phyloP scores from a whole-genome alignment of 2,888 invertebrate species.

The Lasioglossum figueresi region DNA sequence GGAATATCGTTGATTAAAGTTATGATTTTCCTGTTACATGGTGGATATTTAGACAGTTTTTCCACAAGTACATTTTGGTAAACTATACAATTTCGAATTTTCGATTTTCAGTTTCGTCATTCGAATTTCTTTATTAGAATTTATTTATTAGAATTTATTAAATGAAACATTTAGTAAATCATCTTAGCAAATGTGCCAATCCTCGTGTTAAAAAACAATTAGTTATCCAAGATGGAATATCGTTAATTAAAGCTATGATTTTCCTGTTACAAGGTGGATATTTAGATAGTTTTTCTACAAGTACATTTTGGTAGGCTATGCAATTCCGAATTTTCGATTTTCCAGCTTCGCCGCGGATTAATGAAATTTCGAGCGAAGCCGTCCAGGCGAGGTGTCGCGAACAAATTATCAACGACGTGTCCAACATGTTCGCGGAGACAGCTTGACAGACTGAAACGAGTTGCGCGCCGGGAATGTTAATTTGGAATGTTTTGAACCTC shows the following conservation, averaged over 20 bases:
- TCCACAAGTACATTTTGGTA: background rate
- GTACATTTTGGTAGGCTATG: background rate
- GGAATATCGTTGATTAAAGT: background rate
- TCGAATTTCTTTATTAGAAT: no score
- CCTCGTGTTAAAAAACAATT: no score
- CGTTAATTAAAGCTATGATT: background rate
- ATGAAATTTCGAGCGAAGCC: background rate
- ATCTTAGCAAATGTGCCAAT: no score
- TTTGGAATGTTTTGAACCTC: conserved; percentile 35
- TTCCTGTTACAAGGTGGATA: background rate
- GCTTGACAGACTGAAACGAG: conserved; percentile 19
- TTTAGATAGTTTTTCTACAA: background rate
- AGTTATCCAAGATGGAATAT: no score
- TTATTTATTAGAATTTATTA: no score
- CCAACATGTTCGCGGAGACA: conserved; percentile 14
- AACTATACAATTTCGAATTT: background rate
- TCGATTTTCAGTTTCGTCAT: no score
- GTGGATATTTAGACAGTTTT: background rate
- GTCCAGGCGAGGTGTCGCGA: background rate
- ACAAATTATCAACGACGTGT: conserved; percentile 28
- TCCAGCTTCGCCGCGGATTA: background rate
- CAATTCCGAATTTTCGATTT: conserved; percentile 4
- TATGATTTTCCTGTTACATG: background rate
- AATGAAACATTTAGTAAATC: no score
- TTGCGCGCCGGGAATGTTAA: conserved; percentile 23